Evolutionary conservation across 2,888 invertebrate genomes (phyloP), one percentile per base, ranked within the genome.

Genomic region (Drosophila basisetae): DNA sequence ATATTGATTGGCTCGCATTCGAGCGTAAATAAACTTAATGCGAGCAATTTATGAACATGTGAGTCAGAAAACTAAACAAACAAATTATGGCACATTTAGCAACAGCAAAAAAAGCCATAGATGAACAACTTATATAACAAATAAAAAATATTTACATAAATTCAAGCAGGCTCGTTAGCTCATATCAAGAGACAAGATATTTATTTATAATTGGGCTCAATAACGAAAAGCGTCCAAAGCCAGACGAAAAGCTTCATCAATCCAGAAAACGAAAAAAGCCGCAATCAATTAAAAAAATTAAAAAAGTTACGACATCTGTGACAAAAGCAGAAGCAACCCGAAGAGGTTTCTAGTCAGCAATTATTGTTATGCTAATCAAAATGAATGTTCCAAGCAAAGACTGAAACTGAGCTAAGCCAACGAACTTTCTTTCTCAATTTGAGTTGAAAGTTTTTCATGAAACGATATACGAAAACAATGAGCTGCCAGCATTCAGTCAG

Each of bases 401-500:
- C 60, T 30, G 50, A 31, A 28, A 33, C 2, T 0, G 18, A 28
- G 47, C 25, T 18, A 54, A 62, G 61, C 49, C 55, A 56, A 69
- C 58, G 65, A 76, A 78, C 78, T 78, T 78, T 78, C 78, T 76
- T 76, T 49, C 61, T 31, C 43, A 65, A 68, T 59, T 63, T 70
- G 55, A 55, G 71, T 76, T 89, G 89, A 89, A 89, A 84, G 89
- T 83, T 78, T 83, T 83, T 80, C 72, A 67, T 85, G 73, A 82
- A 73, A 74, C 73, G 69, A 85, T 84, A 86, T 83, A 89, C 87
- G 89, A 76, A 72, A 82, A 87, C 89, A 86, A 86, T 68, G 79
- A 69, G 62, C 71, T 54, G 65, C 70, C 79, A 78, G 79, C 84
- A 41, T 71, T 67, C 75, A 63, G 66, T 55, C 37, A 76, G 78